Evolutionary conservation across 1,140 invertebrate genomes (phyloP).

Genomic region (Penaeus indicus): DNA sequence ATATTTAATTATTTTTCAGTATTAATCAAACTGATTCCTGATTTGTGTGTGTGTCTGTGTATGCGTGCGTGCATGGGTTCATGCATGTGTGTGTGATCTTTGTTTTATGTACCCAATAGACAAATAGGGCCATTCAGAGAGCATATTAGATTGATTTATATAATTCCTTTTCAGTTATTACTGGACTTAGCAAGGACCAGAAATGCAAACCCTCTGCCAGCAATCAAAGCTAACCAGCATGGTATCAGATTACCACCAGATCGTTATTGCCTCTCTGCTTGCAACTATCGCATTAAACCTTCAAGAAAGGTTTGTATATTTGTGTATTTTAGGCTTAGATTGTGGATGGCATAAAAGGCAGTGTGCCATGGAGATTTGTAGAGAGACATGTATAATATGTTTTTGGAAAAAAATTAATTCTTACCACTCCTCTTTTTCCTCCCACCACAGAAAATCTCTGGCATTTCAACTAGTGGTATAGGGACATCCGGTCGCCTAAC

Average conservation of each 20-base stretch:
- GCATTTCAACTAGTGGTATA: constrained; percentile 5
- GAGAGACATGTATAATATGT: neutral
- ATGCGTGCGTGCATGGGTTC: too few species aligned
- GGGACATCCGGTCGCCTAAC: constrained; percentile 38
- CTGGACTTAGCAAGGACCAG: constrained; percentile 90
- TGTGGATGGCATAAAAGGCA: neutral
- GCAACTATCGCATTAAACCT: constrained; percentile 80
- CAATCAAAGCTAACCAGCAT: constrained; percentile 88
- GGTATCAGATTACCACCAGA: constrained; percentile 92
- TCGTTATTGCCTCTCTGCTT: constrained; percentile 85
- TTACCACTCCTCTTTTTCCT: neutral
- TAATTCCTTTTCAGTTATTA: constrained; percentile 74
- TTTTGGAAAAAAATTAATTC: constrained; percentile 6
- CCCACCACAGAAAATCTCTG: constrained; percentile 35
- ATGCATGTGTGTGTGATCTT: too few species aligned
- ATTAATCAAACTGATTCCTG: too few species aligned
- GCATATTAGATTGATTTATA: too few species aligned
- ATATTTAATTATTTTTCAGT: too few species aligned
- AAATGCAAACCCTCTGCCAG: constrained; percentile 87
- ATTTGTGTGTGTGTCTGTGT: too few species aligned
- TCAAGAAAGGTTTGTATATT: constrained; percentile 42
- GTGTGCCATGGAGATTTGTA: neutral
- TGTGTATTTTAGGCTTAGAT: neutral
- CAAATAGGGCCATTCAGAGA: too few species aligned
- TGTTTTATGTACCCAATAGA: too few species aligned